Evolutionary conservation across 2,888 invertebrate species (phyloP).

Genomic region (Dascillus cervinus): DNA sequence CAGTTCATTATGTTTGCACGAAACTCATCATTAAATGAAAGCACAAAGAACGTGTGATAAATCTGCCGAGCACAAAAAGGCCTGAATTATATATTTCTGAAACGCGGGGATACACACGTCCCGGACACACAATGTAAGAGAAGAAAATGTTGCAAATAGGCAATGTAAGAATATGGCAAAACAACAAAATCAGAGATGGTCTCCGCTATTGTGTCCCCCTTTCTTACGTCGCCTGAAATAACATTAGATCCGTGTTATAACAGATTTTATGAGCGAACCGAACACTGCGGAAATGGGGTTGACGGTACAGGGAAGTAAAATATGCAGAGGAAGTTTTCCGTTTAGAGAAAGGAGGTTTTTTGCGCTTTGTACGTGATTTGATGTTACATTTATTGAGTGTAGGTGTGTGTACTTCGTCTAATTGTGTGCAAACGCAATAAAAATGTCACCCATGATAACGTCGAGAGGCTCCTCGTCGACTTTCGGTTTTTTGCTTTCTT

Average conservation of each 20-base stretch:
- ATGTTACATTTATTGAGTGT: constrained; percentile 11
- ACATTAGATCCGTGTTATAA: constrained; percentile 23
- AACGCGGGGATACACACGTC: no score
- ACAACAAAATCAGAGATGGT: constrained; percentile 18
- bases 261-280: constrained; percentile 17
- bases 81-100: no score
- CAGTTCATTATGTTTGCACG: no score
- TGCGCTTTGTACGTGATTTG: constrained; percentile 13
- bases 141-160: constrained; percentile 12
- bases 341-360: constrained; percentile 11
- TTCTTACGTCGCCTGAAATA: constrained; percentile 15
- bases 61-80: no score
- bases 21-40: no score
- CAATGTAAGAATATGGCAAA: constrained; percentile 14
- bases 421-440: no score
- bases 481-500: no score
- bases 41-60: no score
- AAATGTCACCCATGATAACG: no score
- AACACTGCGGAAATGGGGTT: constrained; percentile 14
- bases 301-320: constrained; percentile 14
- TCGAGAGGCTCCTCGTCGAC: no score
- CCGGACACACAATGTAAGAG: no score
- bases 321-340: constrained; percentile 13
- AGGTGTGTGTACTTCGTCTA: constrained; percentile 1
- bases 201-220: constrained; percentile 16